Evolutionary conservation across 2,888 invertebrate species (phyloP), one percentile per base, ranked within the genome.

Genomic region (Oscheius onirici): DNA sequence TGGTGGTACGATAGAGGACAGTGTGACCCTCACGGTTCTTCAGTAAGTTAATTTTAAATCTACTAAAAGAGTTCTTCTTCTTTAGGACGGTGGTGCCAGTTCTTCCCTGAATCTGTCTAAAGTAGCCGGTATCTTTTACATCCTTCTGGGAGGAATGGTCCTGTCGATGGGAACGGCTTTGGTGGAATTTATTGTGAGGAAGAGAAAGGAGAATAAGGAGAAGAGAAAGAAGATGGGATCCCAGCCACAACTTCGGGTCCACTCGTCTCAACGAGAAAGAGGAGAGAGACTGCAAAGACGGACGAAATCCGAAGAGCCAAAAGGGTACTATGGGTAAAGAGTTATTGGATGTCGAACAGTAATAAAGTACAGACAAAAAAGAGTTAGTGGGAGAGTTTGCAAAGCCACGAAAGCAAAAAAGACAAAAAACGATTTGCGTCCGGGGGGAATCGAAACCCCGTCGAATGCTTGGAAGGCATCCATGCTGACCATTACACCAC

Each of bases 121-220:
- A 71, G 79, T 99, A 51, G 96, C 97, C 17, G 97, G 99, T 49
- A 94, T 97, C 87, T 99, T 99, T 90, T 99, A 97, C 91, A 97
- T 99, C 87, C 91, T 99, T 73, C 94, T 97, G 83, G 95, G 93
- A 41, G 97, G 97, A 41, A 91, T 99, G 72, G 92, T 93, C 34
- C 90, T 97, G 41, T 95, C 97, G 34, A 91, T 97, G 86, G 91
- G 93, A 8, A 94, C 96, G 49, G 96, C 97, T 10, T 91, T 97
- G 66, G 89, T 95, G 69, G 97, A 99, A 90, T 97, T 97, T 89
- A 93, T 96, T 88, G 95, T 79, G 26, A 71, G 82, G 44, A 78
- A 77, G 57, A 74, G 71, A 10, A 75, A 77, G 41, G 80, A 80
- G 46, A 78, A 74, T 24, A 65, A 71, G 20, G 76, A 75, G 26